Conservation (phyloP, 2,113 vertebrate genomes). For the Falco punctatus region DNA sequence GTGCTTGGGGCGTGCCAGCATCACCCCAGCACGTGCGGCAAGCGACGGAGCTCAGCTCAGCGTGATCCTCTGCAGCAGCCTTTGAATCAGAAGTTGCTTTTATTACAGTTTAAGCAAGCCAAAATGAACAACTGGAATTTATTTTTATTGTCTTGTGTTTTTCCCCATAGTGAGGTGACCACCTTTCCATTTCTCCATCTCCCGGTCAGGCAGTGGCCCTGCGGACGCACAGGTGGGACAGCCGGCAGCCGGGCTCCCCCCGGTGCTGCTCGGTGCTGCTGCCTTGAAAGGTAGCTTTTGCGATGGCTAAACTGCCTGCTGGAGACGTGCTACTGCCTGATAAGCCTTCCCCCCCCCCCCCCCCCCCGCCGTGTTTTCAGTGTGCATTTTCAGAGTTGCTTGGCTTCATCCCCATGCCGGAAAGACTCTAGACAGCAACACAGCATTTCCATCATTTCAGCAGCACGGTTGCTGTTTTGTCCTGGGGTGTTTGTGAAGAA, state of each 20-base stretch:
- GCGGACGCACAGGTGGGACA: neutral
- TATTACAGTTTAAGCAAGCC: fast-evolving
- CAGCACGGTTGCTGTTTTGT: fast-evolving
- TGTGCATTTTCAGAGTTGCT: neutral
- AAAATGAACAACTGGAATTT: fast-evolving
- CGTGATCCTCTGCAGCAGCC: fast-evolving
- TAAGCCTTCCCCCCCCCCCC: neutral
- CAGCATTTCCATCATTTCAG: fast-evolving
- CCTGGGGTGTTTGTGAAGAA: neutral
- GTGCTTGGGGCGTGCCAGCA: neutral
- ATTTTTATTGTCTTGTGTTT: fast-evolving
- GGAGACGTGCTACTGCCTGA: neutral
- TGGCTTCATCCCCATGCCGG: neutral
- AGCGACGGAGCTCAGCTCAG: neutral
- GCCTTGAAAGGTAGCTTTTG: neutral
- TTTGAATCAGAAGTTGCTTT: neutral
- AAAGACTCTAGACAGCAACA: neutral
- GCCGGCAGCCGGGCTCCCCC: neutral
- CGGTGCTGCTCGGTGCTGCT: neutral
- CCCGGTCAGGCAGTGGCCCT: fast-evolving
- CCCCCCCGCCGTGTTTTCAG: neutral
- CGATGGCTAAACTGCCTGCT: neutral
- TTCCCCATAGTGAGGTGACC: neutral
- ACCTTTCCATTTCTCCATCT: neutral
- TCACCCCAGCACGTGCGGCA: fast-evolving